Evolutionary conservation across 2,888 invertebrate genomes (phyloP), one percentile per base, ranked within the genome.

Genomic region (Chouioia cunea): DNA sequence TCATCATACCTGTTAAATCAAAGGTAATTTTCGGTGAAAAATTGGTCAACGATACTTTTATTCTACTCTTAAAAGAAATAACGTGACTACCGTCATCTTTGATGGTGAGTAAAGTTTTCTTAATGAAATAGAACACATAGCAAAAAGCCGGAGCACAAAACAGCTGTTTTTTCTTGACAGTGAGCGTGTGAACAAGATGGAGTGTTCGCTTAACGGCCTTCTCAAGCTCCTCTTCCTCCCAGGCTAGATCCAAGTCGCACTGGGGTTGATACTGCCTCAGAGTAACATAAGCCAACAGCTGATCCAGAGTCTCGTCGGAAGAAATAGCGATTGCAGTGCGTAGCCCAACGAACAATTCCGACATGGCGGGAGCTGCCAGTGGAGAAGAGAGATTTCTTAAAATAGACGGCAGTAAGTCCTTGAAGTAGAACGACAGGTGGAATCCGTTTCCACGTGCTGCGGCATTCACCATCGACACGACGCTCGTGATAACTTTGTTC

Each of bases 61-160:
- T 22, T 44, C 14, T 27, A 27, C 10, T 53, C 4, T 47, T 54
- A 59, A 60, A 27, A 36, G n/a, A n/a, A n/a, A n/a, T n/a, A 36
- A 10, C 4, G 36, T 36, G n/a, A n/a, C n/a, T 86, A 65, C 87
- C 89, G 79, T 89, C 89, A 73, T 86, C 87, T 73, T 86, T 86
- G 22, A 88, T 87, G 0, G 87, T 86, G 10, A 87, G 78, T 53
- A 90, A 78, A 76, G 91, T 90, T 65, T 89, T 87, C 78, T 91
- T 91, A 4, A 97, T 84, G 77, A 97, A 89, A 15, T 93, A 93
- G 85, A 96, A 97, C 14, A 91, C 88, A 81, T 93, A 97, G 78
- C 93, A 92, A 86, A 96, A 95, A 0, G 93, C 92, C 1, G 95
- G 92, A 0, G 93, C 92, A 0, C 89, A 89, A 77, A 93, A 89